phyloP scores from a whole-genome alignment of 1,140 invertebrate genomes.

The Centruroides sculpturatus region DNA sequence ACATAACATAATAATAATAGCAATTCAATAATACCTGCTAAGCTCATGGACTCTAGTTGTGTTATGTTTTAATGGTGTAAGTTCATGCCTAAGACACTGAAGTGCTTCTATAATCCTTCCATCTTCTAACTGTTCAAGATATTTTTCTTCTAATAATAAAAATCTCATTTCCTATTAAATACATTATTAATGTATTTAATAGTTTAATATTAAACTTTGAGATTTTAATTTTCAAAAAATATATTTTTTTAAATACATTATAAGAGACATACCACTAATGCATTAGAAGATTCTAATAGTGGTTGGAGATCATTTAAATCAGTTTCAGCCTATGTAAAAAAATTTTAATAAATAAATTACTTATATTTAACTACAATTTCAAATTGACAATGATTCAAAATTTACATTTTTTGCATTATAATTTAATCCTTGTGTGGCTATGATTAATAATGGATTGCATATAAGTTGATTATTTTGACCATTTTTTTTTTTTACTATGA shows the following conservation, averaged over 20 bases:
- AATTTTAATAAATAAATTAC: background rate
- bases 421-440: no score
- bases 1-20: background rate
- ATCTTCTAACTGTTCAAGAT: conserved; percentile 86
- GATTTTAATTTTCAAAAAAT: background rate
- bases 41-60: conserved; percentile 85
- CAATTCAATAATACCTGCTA: conserved; percentile 30
- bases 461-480: no score
- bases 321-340: conserved; percentile 33
- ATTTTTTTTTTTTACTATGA: no score
- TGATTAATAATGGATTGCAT: no score
- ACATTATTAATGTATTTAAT: conserved; percentile 8
- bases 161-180: conserved; percentile 86
- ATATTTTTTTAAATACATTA: conserved; percentile 1
- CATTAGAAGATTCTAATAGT: conserved; percentile 54
- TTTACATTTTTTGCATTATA: no score
- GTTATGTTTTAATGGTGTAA: conserved; percentile 87
- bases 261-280: conserved; percentile 43
- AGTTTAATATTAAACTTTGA: background rate
- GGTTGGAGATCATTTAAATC: conserved; percentile 68
- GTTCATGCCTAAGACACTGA: conserved; percentile 81
- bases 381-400: no score
- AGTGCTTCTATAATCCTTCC: conserved; percentile 79
- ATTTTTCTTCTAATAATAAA: conserved; percentile 90
- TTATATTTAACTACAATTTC: no score